Conservation (phyloP, 2,113 vertebrate species). For the Dasyornis broadbenti region DNA sequence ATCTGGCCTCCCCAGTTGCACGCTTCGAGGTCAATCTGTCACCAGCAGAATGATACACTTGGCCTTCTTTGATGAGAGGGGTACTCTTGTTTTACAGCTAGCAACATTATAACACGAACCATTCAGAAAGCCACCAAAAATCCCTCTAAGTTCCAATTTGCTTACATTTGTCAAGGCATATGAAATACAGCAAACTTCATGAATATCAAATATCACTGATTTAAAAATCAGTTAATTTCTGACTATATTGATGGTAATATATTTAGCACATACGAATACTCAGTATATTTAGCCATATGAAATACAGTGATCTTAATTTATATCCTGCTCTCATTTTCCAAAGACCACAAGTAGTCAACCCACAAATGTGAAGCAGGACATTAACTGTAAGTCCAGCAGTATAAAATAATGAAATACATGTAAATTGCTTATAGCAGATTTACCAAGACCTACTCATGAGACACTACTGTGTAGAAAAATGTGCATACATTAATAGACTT, state of each 20-base stretch:
- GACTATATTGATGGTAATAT: background rate
- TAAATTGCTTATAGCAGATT: background rate
- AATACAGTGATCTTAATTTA: background rate
- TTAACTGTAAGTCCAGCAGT: background rate
- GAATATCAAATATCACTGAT: background rate
- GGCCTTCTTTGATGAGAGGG: background rate
- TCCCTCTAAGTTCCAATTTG: background rate
- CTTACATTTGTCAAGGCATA: background rate
- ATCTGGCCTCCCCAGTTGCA: background rate
- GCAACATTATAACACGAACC: background rate
- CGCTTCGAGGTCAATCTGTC: background rate
- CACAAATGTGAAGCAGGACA: background rate
- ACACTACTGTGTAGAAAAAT: background rate
- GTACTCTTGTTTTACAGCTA: background rate
- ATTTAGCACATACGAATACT: background rate
- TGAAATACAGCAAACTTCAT: background rate
- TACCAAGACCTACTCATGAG: constrained; percentile 1
- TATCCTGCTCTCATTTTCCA: background rate
- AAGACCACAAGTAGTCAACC: background rate
- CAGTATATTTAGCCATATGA: background rate
- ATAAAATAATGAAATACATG: background rate
- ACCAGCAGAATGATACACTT: background rate
- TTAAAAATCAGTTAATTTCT: background rate
- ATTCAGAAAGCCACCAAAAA: background rate
- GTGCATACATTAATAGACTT: constrained; percentile 47